These are phyloP conservation scores for Marronus borbonicus DNA, from an alignment of 2,888 invertebrate species.

Conservation along the genomic window DNA sequence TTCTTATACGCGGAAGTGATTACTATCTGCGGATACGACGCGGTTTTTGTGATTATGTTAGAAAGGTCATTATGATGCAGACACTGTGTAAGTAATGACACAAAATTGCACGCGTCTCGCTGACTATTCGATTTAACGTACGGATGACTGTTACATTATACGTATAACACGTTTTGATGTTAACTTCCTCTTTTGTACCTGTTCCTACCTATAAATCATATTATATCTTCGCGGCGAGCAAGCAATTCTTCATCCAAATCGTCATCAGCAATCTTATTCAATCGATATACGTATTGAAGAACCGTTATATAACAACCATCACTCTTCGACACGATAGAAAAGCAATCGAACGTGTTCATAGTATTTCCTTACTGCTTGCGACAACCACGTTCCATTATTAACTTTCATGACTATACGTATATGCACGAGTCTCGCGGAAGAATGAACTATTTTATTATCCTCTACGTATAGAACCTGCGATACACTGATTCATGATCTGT, in stretches of 20 bases:
- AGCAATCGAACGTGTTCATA: too few species aligned
- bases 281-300: neutral
- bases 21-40: constrained; percentile 1
- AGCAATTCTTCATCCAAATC: constrained; percentile 13
- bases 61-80: constrained; percentile 19
- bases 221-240: neutral
- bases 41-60: constrained; percentile 23
- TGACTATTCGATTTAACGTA: constrained; percentile 35
- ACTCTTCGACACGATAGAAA: neutral
- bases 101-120: constrained; percentile 29
- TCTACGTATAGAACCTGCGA: neutral
- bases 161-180: neutral
- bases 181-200: constrained; percentile 22
- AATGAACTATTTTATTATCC: too few species aligned
- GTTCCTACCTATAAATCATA: constrained; percentile 17
- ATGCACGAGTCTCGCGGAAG: too few species aligned
- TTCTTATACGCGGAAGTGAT: constrained; percentile 30
- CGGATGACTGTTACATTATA: constrained; percentile 7
- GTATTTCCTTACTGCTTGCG: too few species aligned
- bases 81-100: constrained; percentile 16
- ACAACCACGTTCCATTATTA: too few species aligned
- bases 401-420: too few species aligned
- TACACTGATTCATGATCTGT: neutral
- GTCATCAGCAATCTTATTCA: constrained; percentile 12
- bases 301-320: constrained; percentile 4